A percentile compares a stretch with the other conserved stretches of the same genome.
phyloP scores from a whole-genome alignment of 1,140 invertebrate species.

The Colletes gigas region DNA sequence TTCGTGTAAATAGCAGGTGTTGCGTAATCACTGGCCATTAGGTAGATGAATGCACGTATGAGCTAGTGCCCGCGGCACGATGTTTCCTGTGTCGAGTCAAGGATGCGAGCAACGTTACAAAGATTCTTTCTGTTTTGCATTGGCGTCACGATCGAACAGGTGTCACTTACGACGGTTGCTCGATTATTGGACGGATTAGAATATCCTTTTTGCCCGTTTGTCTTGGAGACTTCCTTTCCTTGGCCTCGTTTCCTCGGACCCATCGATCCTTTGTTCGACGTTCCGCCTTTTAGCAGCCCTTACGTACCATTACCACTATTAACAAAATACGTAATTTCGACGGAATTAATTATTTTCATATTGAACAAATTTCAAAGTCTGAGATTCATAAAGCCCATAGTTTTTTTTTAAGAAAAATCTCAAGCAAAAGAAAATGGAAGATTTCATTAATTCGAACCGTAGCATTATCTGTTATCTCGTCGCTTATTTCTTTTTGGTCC shows the following conservation, averaged over 20 bases:
- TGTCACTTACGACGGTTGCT: neutral
- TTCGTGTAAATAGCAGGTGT: conserved; percentile 31
- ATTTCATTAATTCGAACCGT: no score
- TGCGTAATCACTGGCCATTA: conserved; percentile 56
- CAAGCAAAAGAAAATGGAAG: no score
- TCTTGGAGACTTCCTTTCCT: neutral
- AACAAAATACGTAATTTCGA: no score
- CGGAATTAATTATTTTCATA: no score
- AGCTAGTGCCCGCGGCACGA: neutral
- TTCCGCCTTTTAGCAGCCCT: no score
- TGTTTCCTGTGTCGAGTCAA: conserved; percentile 56
- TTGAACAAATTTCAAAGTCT: no score
- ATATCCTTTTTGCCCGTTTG: neutral
- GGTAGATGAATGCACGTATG: neutral
- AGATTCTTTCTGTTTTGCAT: neutral
- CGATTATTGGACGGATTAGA: neutral
- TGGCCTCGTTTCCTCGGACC: neutral
- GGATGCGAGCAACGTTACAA: conserved; percentile 48
- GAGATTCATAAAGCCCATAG: no score
- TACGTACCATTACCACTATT: no score
- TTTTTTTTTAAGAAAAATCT: no score
- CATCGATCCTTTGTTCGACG: no score
- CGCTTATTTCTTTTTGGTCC: no score
- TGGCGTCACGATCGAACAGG: neutral
- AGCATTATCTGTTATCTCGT: no score